A percentile compares a stretch with the other conserved stretches of the same genome.
phyloP scores from a whole-genome alignment of 2,888 invertebrate genomes.

The Gnatocerus cornutus region DNA sequence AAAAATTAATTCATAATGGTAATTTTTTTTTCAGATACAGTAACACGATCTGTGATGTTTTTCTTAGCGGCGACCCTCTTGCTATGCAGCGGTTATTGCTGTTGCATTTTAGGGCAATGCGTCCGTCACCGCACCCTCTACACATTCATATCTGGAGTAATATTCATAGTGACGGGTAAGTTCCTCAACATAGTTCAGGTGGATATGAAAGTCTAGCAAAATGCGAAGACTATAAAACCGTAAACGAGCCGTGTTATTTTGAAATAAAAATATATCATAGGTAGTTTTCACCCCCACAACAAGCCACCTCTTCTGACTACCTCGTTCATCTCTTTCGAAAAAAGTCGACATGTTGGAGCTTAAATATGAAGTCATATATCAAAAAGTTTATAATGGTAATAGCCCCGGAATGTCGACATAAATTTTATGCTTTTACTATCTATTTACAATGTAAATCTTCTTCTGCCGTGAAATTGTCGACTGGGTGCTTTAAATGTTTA shows the following conservation, averaged over 20 bases:
- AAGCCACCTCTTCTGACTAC: slow-evolving; percentile 18
- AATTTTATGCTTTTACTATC: slow-evolving; percentile 47
- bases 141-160: slow-evolving; percentile 89
- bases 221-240: slow-evolving; percentile 34
- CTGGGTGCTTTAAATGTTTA: slow-evolving; percentile 36
- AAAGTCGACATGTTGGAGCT: slow-evolving; percentile 48
- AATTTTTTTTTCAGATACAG: slow-evolving; percentile 81
- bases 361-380: slow-evolving; percentile 51
- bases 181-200: slow-evolving; percentile 5
- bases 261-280: slow-evolving; percentile 45
- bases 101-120: slow-evolving; percentile 87
- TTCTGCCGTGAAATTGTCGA: slow-evolving; percentile 42
- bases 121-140: slow-evolving; percentile 83
- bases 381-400: slow-evolving; percentile 52
- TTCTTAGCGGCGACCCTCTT: slow-evolving; percentile 85
- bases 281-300: slow-evolving; percentile 35
- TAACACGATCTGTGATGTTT: slow-evolving; percentile 88
- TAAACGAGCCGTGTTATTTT: slow-evolving; percentile 37
- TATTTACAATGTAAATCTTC: slow-evolving; percentile 49
- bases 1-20: too few relatives aligned
- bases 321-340: slow-evolving; percentile 37
- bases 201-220: slow-evolving; percentile 6
- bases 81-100: slow-evolving; percentile 84
- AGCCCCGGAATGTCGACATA: slow-evolving; percentile 47
- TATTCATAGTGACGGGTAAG: slow-evolving; percentile 92